These are phyloP conservation scores for Simalia tracyae DNA, from an alignment of 2,797 vertebrate species.

Conservation along the genomic window DNA sequence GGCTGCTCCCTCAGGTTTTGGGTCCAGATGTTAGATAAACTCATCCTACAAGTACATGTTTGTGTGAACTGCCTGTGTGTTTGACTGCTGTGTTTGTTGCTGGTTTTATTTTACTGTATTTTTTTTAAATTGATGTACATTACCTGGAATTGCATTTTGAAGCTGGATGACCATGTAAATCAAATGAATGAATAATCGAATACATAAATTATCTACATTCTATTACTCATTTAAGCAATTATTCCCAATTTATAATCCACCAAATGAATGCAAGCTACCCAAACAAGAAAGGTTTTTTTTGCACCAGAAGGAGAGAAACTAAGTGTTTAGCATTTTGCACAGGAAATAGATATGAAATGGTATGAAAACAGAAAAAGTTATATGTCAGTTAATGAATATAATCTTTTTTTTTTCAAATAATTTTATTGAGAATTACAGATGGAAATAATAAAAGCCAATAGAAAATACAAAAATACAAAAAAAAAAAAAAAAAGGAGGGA, in stretches of 20 bases:
- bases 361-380: not conserved
- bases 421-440: no score
- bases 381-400: not conserved
- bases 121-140: not conserved
- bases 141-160: not conserved
- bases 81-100: not conserved
- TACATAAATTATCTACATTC: not conserved
- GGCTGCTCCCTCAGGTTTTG: not conserved
- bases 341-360: not conserved
- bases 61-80: not conserved
- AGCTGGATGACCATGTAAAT: no score
- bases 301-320: not conserved
- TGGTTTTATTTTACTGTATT: not conserved
- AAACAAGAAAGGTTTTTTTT: no score
- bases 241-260: not conserved
- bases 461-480: no score
- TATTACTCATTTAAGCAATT: not conserved
- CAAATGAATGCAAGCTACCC: not conserved
- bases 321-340: not conserved
- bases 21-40: not conserved
- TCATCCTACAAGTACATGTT: not conserved
- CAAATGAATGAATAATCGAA: not conserved
- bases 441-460: no score
- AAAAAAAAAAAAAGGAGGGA: no score
- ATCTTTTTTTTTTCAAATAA: not conserved